These are phyloP conservation scores for Presbytis comata DNA, from an alignment of 2,797 vertebrate genomes.

Conservation along the genomic window DNA sequence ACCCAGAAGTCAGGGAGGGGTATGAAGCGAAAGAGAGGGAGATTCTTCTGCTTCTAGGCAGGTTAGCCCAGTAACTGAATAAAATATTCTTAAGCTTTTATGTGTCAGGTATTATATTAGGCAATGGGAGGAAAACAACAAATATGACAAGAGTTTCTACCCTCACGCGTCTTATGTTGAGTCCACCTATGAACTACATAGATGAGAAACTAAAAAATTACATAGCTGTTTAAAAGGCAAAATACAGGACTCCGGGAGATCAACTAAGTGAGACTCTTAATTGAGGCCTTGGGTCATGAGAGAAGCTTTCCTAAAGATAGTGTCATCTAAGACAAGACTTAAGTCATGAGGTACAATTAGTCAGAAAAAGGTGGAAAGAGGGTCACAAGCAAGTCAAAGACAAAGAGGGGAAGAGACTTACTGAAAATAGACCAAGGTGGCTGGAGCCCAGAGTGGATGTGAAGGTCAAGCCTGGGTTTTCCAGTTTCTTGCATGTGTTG, in stretches of 20 bases:
- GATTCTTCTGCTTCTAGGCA: neutral
- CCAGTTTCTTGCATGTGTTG: neutral
- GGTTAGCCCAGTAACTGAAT: neutral
- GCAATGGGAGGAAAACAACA: neutral
- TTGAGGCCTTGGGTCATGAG: neutral
- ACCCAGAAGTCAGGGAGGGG: neutral
- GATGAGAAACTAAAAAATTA: neutral
- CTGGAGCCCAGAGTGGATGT: neutral
- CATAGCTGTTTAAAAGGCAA: neutral
- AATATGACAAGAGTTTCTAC: neutral
- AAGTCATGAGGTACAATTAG: neutral
- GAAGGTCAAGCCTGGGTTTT: neutral
- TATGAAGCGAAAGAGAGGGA: neutral
- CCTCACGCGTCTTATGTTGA: neutral
- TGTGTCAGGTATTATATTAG: neutral
- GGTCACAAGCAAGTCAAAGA: neutral
- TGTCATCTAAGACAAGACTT: neutral
- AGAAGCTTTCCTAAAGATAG: neutral
- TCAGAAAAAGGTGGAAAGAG: neutral
- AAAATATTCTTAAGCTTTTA: neutral
- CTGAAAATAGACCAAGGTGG: no score
- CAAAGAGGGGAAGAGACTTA: neutral
- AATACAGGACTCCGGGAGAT: neutral
- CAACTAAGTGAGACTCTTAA: neutral
- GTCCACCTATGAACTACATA: neutral